A percentile compares a stretch with the other conserved stretches of the same genome.
phyloP scores from a whole-genome alignment of 2,113 vertebrate species.

The Sciurus niger region DNA sequence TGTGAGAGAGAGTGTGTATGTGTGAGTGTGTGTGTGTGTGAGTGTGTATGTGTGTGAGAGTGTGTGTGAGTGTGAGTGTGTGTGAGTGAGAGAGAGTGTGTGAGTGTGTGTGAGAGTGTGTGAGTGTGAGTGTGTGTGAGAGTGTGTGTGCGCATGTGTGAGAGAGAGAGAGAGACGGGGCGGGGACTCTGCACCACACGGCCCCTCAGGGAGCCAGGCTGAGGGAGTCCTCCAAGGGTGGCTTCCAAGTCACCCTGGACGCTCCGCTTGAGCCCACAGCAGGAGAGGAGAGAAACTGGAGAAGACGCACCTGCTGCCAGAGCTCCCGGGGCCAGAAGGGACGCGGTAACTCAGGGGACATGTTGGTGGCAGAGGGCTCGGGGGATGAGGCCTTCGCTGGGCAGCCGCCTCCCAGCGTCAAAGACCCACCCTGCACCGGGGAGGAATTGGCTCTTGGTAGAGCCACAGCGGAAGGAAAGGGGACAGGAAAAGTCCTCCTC shows the following conservation, averaged over 20 bases:
- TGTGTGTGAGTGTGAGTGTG: too few species aligned
- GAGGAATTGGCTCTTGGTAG: neutral
- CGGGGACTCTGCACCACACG: neutral
- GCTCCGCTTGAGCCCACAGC: too few species aligned
- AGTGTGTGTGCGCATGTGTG: too few species aligned
- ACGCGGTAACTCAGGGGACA: fast-evolving
- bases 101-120: too few species aligned
- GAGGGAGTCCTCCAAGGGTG: neutral
- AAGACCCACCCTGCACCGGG: fast-evolving
- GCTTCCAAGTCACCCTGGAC: neutral
- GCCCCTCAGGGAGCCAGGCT: neutral
- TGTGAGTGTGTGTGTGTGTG: too few species aligned
- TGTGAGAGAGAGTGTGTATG: too few species aligned
- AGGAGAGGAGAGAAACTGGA: neutral
- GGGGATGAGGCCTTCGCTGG: neutral
- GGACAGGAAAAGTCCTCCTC: neutral
- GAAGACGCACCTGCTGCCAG: too few species aligned
- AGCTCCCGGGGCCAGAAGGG: neutral
- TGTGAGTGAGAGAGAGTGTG: too few species aligned
- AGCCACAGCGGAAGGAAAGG: neutral
- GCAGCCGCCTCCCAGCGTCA: neutral
- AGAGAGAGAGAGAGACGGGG: too few species aligned
- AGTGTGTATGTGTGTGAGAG: too few species aligned
- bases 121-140: too few species aligned
- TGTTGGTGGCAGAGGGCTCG: neutral